Conservation (phyloP, 2,888 invertebrate genomes). For the Drosophila neotestacea region DNA sequence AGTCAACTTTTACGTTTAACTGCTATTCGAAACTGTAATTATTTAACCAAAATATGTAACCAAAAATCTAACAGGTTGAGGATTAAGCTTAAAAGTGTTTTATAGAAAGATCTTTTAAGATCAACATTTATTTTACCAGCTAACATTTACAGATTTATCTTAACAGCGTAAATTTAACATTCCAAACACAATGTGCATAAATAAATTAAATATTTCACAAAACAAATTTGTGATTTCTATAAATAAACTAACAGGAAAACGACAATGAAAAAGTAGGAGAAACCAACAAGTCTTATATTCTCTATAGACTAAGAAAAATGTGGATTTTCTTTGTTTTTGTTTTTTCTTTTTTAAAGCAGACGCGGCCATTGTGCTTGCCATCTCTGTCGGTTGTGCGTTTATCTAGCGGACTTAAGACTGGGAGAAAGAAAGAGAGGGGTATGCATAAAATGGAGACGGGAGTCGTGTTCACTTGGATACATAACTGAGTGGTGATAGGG, state of each 20-base stretch:
- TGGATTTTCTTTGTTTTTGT: slow-evolving; percentile 13
- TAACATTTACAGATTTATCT: background rate
- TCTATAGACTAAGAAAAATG: slow-evolving; percentile 5
- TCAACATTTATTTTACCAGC: too few relatives aligned
- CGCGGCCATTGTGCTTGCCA: slow-evolving; percentile 10
- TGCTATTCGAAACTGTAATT: too few relatives aligned
- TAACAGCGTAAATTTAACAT: background rate
- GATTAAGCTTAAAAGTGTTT: too few relatives aligned
- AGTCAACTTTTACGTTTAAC: background rate
- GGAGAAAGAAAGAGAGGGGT: background rate
- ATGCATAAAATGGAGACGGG: slow-evolving; percentile 1
- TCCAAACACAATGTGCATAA: background rate
- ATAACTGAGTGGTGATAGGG: background rate
- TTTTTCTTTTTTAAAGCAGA: slow-evolving; percentile 24
- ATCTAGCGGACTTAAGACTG: slow-evolving; percentile 26
- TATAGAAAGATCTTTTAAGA: too few relatives aligned
- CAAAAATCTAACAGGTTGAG: too few relatives aligned
- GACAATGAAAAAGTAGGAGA: slow-evolving; percentile 1
- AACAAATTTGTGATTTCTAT: slow-evolving; percentile 9
- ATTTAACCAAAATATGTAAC: too few relatives aligned
- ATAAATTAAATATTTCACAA: slow-evolving; percentile 5
- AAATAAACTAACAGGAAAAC: slow-evolving; percentile 2
- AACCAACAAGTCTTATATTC: slow-evolving; percentile 8
- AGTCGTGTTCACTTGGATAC: slow-evolving; percentile 10
- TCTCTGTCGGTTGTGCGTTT: slow-evolving; percentile 42